Evolutionary conservation across 2,797 vertebrate genomes (phyloP).

Genomic region (Hozukius guyotensis): DNA sequence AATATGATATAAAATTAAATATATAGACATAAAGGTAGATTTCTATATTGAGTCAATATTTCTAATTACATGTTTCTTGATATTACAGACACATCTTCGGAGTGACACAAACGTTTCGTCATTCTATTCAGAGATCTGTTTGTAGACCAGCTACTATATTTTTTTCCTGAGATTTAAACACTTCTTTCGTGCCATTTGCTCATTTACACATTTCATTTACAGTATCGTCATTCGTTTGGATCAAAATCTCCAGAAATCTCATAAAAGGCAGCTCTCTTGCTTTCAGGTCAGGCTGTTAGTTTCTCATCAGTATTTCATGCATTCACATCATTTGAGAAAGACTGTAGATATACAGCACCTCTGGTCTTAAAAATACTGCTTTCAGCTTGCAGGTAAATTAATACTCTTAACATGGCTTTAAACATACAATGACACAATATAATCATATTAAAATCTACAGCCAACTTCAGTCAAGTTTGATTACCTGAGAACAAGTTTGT

Average conservation of each 20-base stretch:
- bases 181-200: background rate
- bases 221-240: background rate
- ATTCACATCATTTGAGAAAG: background rate
- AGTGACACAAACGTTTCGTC: slow-evolving; percentile 6
- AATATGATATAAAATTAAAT: background rate
- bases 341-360: background rate
- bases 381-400: background rate
- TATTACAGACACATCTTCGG: background rate
- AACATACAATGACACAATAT: background rate
- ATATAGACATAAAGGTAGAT: background rate
- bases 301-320: background rate
- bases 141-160: slow-evolving; percentile 50
- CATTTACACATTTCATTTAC: background rate
- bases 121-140: background rate
- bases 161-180: background rate
- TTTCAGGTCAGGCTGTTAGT: background rate
- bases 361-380: background rate
- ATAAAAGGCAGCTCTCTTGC: background rate
- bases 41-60: background rate
- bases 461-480: background rate
- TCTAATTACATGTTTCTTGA: background rate
- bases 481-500: background rate
- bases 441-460: background rate
- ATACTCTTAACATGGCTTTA: background rate
- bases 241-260: background rate